Evolutionary conservation across 2,113 vertebrate genomes (phyloP).

Genomic region (Scalopus aquaticus): DNA sequence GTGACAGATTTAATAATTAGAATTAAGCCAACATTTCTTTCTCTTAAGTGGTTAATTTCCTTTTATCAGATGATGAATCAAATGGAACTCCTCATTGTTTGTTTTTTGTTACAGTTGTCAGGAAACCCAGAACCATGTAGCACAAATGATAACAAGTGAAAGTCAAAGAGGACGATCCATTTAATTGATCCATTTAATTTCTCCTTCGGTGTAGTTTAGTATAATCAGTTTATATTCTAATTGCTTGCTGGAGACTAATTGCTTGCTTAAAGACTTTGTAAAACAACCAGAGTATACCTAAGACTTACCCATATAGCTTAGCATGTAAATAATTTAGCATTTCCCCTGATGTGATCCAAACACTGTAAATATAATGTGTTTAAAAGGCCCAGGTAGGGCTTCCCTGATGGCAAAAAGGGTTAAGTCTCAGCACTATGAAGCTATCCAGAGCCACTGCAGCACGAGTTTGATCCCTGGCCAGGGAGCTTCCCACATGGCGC

Average conservation of each 20-base stretch:
- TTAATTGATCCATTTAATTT: slow-evolving; percentile 39
- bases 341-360: slow-evolving; percentile 11
- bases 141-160: background rate
- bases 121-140: slow-evolving; percentile 26
- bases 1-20: slow-evolving; percentile 53
- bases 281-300: slow-evolving; percentile 25
- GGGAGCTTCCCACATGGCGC: too few relatives aligned
- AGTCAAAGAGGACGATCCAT: background rate
- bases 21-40: slow-evolving; percentile 45
- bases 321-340: slow-evolving; percentile 45
- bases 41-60: slow-evolving; percentile 28
- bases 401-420: too few relatives aligned
- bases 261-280: slow-evolving; percentile 43
- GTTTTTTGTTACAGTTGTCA: slow-evolving; percentile 54
- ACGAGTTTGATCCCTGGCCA: too few relatives aligned
- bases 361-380: slow-evolving; percentile 41
- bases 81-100: background rate
- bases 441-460: too few relatives aligned
- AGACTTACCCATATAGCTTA: slow-evolving; percentile 44
- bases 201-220: background rate
- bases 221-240: slow-evolving; percentile 44
- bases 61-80: slow-evolving; percentile 14
- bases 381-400: slow-evolving; percentile 46
- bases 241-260: background rate
- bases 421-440: too few relatives aligned